phyloP scores from a whole-genome alignment of 2,113 vertebrate genomes.

The Scytalopus superciliaris region DNA sequence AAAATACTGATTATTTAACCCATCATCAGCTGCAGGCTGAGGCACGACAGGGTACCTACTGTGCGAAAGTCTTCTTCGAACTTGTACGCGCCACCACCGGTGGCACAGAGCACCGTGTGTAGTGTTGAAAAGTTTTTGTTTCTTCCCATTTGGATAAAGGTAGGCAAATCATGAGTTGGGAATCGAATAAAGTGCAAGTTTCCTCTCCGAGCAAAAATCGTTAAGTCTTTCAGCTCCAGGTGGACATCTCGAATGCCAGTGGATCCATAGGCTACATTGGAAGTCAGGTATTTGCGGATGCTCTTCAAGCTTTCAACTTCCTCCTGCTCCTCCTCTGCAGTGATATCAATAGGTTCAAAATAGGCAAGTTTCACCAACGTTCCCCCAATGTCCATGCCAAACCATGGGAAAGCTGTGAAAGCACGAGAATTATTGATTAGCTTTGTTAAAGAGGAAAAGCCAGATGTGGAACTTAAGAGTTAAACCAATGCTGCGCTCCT shows the following conservation, averaged over 20 bases:
- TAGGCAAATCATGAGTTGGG: constrained; percentile 84
- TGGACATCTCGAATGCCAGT: constrained; percentile 83
- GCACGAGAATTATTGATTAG: neutral
- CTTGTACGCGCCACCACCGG: constrained; percentile 83
- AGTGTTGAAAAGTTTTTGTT: constrained; percentile 84
- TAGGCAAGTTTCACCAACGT: constrained; percentile 82
- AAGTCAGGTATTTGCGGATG: constrained; percentile 83
- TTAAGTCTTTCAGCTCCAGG: constrained; percentile 81
- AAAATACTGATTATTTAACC: neutral
- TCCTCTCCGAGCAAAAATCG: constrained; percentile 78
- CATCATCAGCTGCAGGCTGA: neutral
- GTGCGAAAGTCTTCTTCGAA: constrained; percentile 86
- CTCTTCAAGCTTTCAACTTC: constrained; percentile 86
- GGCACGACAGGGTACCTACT: constrained; percentile 66
- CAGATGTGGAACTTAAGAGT: neutral
- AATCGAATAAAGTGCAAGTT: constrained; percentile 86
- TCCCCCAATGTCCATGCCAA: constrained; percentile 85
- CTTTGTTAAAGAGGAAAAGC: neutral
- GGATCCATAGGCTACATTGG: constrained; percentile 83
- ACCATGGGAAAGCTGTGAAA: constrained; percentile 81
- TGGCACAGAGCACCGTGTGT: constrained; percentile 85
- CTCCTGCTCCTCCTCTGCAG: constrained; percentile 84
- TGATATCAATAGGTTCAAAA: constrained; percentile 84
- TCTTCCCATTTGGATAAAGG: constrained; percentile 85
- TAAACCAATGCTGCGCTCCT: neutral